Evolutionary conservation across 2,888 invertebrate genomes (phyloP).

Genomic region (Amphipoea oculea): DNA sequence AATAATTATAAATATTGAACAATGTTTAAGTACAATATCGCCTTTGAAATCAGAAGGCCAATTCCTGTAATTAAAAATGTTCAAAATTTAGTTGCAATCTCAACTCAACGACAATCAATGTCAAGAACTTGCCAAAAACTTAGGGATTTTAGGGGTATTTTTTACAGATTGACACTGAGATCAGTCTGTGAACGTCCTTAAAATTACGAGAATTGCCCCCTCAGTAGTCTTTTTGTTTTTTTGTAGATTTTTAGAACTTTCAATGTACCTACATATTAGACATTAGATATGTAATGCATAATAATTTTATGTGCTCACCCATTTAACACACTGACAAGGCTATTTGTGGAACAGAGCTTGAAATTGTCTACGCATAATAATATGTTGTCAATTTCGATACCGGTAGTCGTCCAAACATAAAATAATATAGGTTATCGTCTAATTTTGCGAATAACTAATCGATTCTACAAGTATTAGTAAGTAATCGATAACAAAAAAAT

Average conservation of each 20-base stretch:
- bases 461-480: background rate
- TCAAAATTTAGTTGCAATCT: background rate
- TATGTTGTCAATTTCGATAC: conserved; percentile 12
- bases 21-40: background rate
- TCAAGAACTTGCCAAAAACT: background rate
- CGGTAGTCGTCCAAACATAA: background rate
- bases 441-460: background rate
- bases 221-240: background rate
- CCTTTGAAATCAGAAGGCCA: background rate
- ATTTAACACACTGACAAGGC: conserved; percentile 1
- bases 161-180: background rate
- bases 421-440: conserved; percentile 18
- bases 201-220: background rate
- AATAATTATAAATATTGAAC: background rate
- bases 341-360: conserved; percentile 24
- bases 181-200: background rate
- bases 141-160: background rate
- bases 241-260: background rate
- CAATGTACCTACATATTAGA: background rate
- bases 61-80: background rate
- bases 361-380: conserved; percentile 17
- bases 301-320: background rate
- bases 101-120: background rate
- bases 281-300: background rate
- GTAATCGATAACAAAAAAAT: conserved; percentile 4